Evolutionary conservation across 2,113 vertebrate species (phyloP), one percentile per base, ranked within the genome.

Genomic region (Lasiurus borealis): DNA sequence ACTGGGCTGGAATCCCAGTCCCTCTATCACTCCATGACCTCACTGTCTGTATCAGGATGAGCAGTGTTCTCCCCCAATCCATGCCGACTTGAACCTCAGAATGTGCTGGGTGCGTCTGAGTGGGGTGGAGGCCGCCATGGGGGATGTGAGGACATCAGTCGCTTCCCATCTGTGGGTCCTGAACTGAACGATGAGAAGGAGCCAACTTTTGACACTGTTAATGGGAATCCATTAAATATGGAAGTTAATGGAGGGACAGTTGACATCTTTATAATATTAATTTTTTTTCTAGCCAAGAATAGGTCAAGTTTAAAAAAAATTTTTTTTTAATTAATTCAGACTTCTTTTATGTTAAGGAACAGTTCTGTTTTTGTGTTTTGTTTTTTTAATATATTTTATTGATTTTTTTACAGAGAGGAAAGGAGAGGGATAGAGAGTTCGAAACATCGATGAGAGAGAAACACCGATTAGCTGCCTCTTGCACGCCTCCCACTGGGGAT

Each of bases 261-360:
- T 64, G 31, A 64, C n/a, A 80, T 94, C 29, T 92, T 91, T 80
- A 52, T 84, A 75, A 81, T 46, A 44, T 1, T 81, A 31, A 2
- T n/a, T 73, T 91, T n/a, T n/a, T 90, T 92, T 21, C 40, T 68
- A 8, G 52, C 69, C 16, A 73, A 92, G 71, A 84, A 54, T 29
- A 57, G 12, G 10, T 40, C 40, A 5, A 40, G 40, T 40, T 40
- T 40, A 40, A 40, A 40, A n/a, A 40, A 40, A 40, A 40, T 40
- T 40, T 3, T 40, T 40, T 40, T 40, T 40, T n/a, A 40, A 40
- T 71, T 40, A 23, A 57, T 54, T 88, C 27, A 54, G 31, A 75
- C 14, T 52, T n/a, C 29, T 73, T 88, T 81, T 46, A 29, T 25
- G 48, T n/a, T 73, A 66, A 68, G 40, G 19, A 29, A 23, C 48